phyloP scores from a whole-genome alignment of 2,113 vertebrate genomes.

The Prochilodus magdalenae region DNA sequence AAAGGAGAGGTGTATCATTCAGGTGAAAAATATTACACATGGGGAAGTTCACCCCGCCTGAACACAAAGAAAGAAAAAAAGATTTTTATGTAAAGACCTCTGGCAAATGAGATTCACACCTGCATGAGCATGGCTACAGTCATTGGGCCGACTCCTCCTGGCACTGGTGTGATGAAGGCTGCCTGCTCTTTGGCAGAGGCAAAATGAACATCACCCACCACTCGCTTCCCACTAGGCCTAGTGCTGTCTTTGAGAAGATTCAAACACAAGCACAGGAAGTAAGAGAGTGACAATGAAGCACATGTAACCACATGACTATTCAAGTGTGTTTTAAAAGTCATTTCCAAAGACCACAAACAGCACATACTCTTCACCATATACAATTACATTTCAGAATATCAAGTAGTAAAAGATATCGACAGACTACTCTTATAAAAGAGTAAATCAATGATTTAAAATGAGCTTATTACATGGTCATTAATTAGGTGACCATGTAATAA shows the following conservation, averaged over 20 bases:
- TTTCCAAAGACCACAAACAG: no score
- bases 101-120: slow-evolving; percentile 69
- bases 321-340: no score
- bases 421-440: no score
- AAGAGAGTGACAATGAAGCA: not conserved
- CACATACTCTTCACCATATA: no score
- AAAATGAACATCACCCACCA: slow-evolving; percentile 93
- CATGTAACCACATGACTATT: not conserved
- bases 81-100: no score
- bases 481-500: no score
- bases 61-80: no score
- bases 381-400: no score
- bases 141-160: slow-evolving; percentile 97
- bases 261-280: slow-evolving; percentile 15
- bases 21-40: not conserved
- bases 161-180: slow-evolving; percentile 93
- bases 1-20: no score
- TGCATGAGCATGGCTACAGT: slow-evolving; percentile 98
- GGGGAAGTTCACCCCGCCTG: not conserved
- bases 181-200: slow-evolving; percentile 87
- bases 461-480: no score
- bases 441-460: no score
- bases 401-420: no score
- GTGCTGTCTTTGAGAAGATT: slow-evolving; percentile 80
- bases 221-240: slow-evolving; percentile 85